Evolutionary conservation across 2,113 vertebrate species (phyloP).

Genomic region (Tauraco erythrolophus): DNA sequence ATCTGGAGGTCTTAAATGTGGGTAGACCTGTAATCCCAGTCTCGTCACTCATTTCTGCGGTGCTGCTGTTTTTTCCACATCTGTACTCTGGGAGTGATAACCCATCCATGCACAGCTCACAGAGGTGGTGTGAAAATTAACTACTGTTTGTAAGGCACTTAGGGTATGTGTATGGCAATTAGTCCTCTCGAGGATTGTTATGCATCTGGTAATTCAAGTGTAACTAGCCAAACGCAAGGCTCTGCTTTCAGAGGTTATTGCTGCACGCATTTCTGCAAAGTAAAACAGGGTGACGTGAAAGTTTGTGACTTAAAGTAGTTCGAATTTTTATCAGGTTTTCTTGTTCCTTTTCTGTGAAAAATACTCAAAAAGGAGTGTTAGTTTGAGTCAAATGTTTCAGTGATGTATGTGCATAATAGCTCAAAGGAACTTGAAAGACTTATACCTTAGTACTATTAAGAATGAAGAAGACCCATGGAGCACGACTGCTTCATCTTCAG

Average conservation of each 20-base stretch:
- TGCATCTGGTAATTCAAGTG: slow-evolving; percentile 64
- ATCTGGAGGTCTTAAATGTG: neutral
- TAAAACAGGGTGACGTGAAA: slow-evolving; percentile 10
- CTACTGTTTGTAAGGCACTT: neutral
- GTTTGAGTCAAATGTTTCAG: neutral
- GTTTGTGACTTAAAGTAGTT: neutral
- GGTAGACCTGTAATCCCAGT: neutral
- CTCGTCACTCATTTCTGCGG: neutral
- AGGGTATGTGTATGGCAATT: neutral
- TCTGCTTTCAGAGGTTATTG: slow-evolving; percentile 56
- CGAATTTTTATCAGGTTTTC: slow-evolving; percentile 30
- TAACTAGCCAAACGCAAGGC: slow-evolving; percentile 46
- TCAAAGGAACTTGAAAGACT: neutral
- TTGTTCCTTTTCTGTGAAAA: slow-evolving; percentile 63
- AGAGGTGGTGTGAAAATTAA: neutral
- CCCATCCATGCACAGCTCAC: neutral
- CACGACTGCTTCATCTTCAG: slow-evolving; percentile 14
- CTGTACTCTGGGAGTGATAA: neutral
- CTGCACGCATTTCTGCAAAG: neutral
- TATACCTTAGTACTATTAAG: neutral
- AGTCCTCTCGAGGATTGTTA: slow-evolving; percentile 57
- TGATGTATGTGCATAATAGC: neutral
- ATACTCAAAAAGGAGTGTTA: neutral
- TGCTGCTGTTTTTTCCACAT: neutral
- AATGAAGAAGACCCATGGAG: neutral